phyloP scores from a whole-genome alignment of 2,797 vertebrate species.

The Catamblyrhynchus diadema region DNA sequence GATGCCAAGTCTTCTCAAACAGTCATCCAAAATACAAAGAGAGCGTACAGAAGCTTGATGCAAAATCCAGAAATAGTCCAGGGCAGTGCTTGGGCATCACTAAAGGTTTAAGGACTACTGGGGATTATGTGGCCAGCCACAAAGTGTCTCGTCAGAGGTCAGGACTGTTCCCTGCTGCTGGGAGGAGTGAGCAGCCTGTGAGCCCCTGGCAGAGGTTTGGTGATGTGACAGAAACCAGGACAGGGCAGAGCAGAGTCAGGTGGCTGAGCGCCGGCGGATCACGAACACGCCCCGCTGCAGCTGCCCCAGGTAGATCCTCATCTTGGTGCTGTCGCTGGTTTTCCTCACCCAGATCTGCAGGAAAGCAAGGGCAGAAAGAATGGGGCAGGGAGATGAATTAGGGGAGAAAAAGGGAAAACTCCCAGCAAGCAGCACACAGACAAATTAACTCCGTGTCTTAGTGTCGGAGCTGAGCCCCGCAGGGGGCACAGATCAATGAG shows the following conservation, averaged over 20 bases:
- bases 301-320: constrained; percentile 98
- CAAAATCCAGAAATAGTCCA: constrained; percentile 35
- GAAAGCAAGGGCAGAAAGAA: not conserved
- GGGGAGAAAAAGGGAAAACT: not conserved
- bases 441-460: not conserved
- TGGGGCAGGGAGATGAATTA: not conserved
- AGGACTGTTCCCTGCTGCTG: constrained; percentile 38
- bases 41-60: constrained; percentile 12
- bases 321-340: constrained; percentile 98
- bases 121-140: constrained; percentile 47
- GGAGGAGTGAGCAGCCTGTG: not conserved
- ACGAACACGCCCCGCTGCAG: constrained; percentile 97
- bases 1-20: constrained; percentile 11
- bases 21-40: constrained; percentile 30
- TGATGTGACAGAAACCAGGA: not conserved
- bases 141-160: constrained; percentile 13
- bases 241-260: constrained; percentile 73
- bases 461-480: not conserved
- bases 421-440: not conserved
- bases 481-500: not conserved
- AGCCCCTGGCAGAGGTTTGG: constrained; percentile 10
- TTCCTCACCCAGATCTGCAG: constrained; percentile 98
- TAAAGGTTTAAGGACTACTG: constrained; percentile 41
- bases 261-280: constrained; percentile 94
- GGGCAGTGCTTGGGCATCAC: constrained; percentile 5